phyloP scores from a whole-genome alignment of 2,888 invertebrate genomes.

The Didymodactylos carnosus region DNA sequence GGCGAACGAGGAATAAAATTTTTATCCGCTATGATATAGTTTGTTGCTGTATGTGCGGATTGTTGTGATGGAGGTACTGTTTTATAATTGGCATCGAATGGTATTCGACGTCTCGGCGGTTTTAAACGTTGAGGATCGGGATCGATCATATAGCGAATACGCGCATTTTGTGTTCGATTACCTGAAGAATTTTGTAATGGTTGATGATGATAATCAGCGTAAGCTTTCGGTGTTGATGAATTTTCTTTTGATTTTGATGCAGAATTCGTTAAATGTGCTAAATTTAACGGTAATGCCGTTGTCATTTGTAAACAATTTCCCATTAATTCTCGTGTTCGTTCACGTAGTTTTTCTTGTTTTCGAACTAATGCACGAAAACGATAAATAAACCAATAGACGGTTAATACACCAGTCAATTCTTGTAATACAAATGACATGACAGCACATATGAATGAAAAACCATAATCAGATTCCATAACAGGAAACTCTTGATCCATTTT shows the following conservation, averaged over 20 bases:
- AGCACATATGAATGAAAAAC: slow-evolving; percentile 6
- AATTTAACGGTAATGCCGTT: not conserved
- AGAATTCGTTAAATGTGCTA: too few relatives aligned
- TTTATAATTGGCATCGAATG: not conserved
- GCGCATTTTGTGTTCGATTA: too few relatives aligned
- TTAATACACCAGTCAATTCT: slow-evolving; percentile 11
- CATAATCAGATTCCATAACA: slow-evolving; percentile 1
- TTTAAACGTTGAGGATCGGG: not conserved
- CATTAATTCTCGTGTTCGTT: not conserved
- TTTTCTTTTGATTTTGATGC: not conserved
- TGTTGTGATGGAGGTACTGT: not conserved
- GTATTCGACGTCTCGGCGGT: not conserved
- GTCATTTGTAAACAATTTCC: not conserved
- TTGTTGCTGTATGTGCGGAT: not conserved
- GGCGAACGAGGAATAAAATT: not conserved
- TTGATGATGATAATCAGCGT: too few relatives aligned
- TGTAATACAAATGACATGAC: slow-evolving; percentile 6
- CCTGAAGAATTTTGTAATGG: not conserved
- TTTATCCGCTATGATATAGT: not conserved
- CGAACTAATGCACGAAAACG: not conserved
- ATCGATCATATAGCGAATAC: not conserved
- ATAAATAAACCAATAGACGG: slow-evolving; percentile 9
- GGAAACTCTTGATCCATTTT: slow-evolving; percentile 1
- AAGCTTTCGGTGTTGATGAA: too few relatives aligned
- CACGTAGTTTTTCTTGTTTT: not conserved